Evolutionary conservation across 2,113 vertebrate species (phyloP).

Genomic region (Falcunculus frontatus): DNA sequence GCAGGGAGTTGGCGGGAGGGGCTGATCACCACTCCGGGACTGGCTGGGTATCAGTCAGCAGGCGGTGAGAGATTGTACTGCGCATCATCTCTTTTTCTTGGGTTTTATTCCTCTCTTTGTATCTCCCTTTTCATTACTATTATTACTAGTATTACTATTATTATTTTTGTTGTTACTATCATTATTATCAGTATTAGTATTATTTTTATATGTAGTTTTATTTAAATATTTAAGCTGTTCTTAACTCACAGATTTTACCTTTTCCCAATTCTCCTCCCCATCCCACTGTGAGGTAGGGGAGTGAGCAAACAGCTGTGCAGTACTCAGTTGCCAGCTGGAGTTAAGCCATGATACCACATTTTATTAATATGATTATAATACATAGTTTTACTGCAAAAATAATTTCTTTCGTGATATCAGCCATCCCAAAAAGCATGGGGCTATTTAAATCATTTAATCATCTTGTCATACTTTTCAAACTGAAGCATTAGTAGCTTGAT

Average conservation of each 20-base stretch:
- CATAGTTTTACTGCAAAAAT: neutral
- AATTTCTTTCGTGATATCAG: neutral
- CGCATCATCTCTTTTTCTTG: neutral
- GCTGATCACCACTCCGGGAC: too few species aligned
- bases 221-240: neutral
- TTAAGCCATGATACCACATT: neutral
- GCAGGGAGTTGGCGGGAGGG: neutral
- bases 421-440: neutral
- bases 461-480: slow-evolving; percentile 25
- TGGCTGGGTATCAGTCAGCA: neutral
- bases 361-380: neutral
- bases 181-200: neutral
- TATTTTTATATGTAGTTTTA: neutral
- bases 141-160: neutral
- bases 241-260: neutral
- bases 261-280: neutral
- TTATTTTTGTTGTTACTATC: neutral
- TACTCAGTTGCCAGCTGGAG: neutral
- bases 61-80: neutral
- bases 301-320: neutral
- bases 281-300: neutral
- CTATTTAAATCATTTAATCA: slow-evolving; percentile 38
- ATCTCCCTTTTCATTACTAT: neutral
- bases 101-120: neutral
- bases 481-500: slow-evolving; percentile 30